phyloP scores from a whole-genome alignment of 2,113 vertebrate genomes.

The Dipodomys spectabilis region DNA sequence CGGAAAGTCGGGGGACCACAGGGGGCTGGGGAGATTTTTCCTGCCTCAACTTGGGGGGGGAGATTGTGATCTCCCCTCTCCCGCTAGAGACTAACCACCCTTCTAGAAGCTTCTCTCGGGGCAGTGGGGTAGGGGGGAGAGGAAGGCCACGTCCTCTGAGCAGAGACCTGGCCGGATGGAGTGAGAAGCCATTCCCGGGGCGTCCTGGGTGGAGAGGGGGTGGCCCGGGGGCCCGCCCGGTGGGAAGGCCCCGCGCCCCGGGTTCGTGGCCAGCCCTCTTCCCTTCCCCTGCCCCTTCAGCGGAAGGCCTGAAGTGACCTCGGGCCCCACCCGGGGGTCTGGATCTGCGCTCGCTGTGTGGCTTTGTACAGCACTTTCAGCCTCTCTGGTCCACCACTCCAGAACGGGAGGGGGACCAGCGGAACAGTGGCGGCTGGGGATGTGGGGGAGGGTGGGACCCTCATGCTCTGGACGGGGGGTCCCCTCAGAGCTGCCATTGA shows the following conservation, averaged over 20 bases:
- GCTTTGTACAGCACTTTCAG: background rate
- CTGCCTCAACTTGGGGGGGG: background rate
- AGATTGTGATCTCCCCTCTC: no score
- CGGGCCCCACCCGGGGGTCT: no score
- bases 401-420: background rate
- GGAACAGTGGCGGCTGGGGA: no score
- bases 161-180: background rate
- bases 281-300: no score
- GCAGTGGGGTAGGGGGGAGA: no score
- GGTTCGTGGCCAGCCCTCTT: background rate
- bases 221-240: no score
- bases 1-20: rapidly evolving
- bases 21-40: background rate
- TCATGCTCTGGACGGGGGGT: rapidly evolving
- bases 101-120: background rate
- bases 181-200: background rate
- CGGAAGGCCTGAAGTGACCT: no score
- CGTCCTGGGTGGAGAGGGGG: no score
- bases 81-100: no score
- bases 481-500: rapidly evolving
- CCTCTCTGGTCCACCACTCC: background rate
- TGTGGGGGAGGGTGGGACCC: no score
- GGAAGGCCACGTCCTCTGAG: background rate
- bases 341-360: background rate
- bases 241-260: rapidly evolving